Evolutionary conservation across 1,140 invertebrate genomes (phyloP), one percentile per base, ranked within the genome.

Genomic region (Diabrotica undecimpunctata): DNA sequence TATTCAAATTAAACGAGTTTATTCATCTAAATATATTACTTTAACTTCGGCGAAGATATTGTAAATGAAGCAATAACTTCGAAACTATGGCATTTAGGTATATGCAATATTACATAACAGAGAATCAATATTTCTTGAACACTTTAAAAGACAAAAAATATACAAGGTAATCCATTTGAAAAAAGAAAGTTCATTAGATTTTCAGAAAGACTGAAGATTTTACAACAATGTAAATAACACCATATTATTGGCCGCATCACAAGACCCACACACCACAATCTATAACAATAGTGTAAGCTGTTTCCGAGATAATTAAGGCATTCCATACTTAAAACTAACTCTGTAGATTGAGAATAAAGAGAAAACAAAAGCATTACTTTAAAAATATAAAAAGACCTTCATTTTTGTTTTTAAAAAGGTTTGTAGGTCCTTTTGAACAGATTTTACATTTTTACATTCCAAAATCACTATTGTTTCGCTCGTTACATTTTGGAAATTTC

Each of bases 21-120:
- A 46, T 46, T 46, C 39, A 46, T 10, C 39, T 46, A 46, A 46
- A 46, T 46, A 46, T 46, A 46, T 10, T 8, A 10, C 11, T 0
- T 46, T 46, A 7, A 46, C 11, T 46, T 8, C 11, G 11, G 11
- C 11, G n/a, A n/a, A n/a, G n/a, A n/a, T n/a, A n/a, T n/a, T n/a
- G n/a, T n/a, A n/a, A n/a, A n/a, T n/a, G n/a, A n/a, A n/a, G n/a
- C n/a, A n/a, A n/a, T n/a, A n/a, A n/a, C n/a, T n/a, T n/a, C n/a
- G n/a, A n/a, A n/a, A n/a, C n/a, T n/a, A n/a, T 46, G 39, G 39
- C 39, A 46, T 46, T 46, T 46, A 46, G 39, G 39, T 46, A 46
- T 46, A 46, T 7, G 11, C 7, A 0, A 46, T 46, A 46, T 46
- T 46, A 46, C 39, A 10, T 8, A 46, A 46, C 7, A 46, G 7